phyloP scores from a whole-genome alignment of 2,797 vertebrate species.

The Galagoides demidoff region DNA sequence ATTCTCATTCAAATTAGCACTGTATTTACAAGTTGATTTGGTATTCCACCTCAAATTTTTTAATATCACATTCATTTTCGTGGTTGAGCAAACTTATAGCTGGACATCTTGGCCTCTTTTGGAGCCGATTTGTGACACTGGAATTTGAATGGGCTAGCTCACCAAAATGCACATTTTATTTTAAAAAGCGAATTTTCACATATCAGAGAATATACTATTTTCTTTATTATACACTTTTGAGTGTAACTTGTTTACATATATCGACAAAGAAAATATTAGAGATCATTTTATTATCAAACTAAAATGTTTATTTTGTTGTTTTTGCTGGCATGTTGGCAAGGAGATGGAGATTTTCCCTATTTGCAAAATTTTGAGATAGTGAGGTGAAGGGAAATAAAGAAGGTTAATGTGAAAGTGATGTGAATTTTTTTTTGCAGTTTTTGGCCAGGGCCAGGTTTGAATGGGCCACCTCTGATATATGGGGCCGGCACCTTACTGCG shows the following conservation, averaged over 20 bases:
- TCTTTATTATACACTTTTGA: not conserved
- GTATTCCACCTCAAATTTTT: constrained; percentile 56
- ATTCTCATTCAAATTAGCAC: constrained; percentile 45
- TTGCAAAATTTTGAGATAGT: not conserved
- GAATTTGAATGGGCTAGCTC: constrained; percentile 47
- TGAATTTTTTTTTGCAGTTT: not conserved
- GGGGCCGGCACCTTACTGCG: no score
- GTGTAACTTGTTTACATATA: not conserved
- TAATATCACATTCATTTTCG: constrained; percentile 72
- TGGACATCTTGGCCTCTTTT: constrained; percentile 74
- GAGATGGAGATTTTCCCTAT: not conserved
- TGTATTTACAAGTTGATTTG: constrained; percentile 70
- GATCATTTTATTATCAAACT: not conserved
- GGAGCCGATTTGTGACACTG: constrained; percentile 73
- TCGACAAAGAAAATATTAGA: not conserved
- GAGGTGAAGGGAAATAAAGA: not conserved
- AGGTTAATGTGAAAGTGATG: not conserved
- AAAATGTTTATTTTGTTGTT: not conserved
- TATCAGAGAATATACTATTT: not conserved
- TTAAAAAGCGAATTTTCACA: not conserved
- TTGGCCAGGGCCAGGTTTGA: no score
- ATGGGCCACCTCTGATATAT: no score
- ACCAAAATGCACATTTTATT: constrained; percentile 13
- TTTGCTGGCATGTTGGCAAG: not conserved
- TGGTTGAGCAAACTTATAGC: constrained; percentile 71